These are phyloP conservation scores for Drosophila rellima DNA, from an alignment of 2,888 invertebrate genomes.

Conservation along the genomic window DNA sequence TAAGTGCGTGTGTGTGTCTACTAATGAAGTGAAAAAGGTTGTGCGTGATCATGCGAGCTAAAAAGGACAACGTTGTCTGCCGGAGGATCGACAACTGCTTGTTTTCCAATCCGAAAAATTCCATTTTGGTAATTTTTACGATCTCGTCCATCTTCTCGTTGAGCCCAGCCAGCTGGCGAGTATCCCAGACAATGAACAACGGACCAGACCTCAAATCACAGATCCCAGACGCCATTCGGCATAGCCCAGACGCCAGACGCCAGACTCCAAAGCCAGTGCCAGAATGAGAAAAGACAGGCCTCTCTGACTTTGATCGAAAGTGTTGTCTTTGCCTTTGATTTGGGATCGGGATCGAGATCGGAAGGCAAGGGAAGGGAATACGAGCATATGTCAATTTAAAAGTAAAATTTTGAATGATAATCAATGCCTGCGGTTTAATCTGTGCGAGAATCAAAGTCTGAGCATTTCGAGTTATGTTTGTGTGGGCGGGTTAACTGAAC, in stretches of 20 bases:
- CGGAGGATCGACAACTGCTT: slow-evolving; percentile 8
- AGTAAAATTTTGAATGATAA: slow-evolving; percentile 63
- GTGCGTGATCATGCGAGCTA: slow-evolving; percentile 45
- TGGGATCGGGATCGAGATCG: background rate
- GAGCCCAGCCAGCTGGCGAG: slow-evolving; percentile 49
- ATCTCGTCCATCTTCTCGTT: slow-evolving; percentile 25
- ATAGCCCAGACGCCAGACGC: slow-evolving; percentile 16
- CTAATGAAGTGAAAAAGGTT: slow-evolving; percentile 69
- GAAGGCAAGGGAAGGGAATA: slow-evolving; percentile 2
- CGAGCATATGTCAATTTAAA: slow-evolving; percentile 53
- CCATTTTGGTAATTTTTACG: slow-evolving; percentile 49
- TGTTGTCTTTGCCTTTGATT: slow-evolving; percentile 33
- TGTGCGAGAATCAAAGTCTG: slow-evolving; percentile 12
- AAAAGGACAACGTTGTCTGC: slow-evolving; percentile 42
- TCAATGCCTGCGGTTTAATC: slow-evolving; percentile 46
- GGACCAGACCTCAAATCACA: slow-evolving; percentile 1
- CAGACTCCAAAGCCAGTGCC: slow-evolving; percentile 20
- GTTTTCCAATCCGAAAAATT: slow-evolving; percentile 34
- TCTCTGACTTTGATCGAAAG: slow-evolving; percentile 69
- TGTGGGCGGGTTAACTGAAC: slow-evolving; percentile 53
- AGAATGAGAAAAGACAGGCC: slow-evolving; percentile 11
- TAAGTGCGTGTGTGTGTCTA: slow-evolving; percentile 12
- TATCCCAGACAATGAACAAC: slow-evolving; percentile 46
- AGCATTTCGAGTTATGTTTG: slow-evolving; percentile 19
- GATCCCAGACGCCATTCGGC: too few relatives aligned